Percentiles rank a stretch among this genome's conserved stretches.
phyloP scores from a whole-genome alignment of 2,888 invertebrate species.

The Callyntrura guangdongensis region DNA sequence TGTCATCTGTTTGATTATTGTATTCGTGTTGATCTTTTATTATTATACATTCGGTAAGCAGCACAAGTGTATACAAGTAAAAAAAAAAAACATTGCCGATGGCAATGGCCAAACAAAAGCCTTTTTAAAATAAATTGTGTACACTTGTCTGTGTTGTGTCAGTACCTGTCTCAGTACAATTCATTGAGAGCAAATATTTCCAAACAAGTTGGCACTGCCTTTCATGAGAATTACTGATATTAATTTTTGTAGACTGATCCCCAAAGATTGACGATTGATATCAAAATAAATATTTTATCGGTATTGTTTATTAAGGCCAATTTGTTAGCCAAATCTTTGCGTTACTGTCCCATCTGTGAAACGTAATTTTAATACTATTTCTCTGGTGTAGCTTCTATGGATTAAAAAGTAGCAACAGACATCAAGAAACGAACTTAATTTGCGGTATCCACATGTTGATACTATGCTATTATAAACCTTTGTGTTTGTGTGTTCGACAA shows the following conservation, averaged over 20 bases:
- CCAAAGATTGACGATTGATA: neutral
- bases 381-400: slow-evolving; percentile 15
- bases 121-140: neutral
- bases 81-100: slow-evolving; percentile 27
- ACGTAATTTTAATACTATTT: neutral
- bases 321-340: no score
- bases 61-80: slow-evolving; percentile 34
- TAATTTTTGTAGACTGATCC: no score
- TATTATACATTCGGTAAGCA: slow-evolving; percentile 62
- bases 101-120: neutral
- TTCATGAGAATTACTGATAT: neutral
- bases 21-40: slow-evolving; percentile 59
- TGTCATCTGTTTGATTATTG: slow-evolving; percentile 73
- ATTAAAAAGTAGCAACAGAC: neutral
- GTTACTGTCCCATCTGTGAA: no score
- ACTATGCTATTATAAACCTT: neutral
- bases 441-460: neutral
- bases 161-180: no score
- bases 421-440: slow-evolving; percentile 1
- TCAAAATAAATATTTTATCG: neutral
- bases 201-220: no score
- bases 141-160: no score
- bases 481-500: slow-evolving; percentile 24
- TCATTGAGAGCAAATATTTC: no score
- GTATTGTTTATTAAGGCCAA: no score